phyloP scores from a whole-genome alignment of 1,140 invertebrate genomes.

The Trialeurodes vaporariorum region DNA sequence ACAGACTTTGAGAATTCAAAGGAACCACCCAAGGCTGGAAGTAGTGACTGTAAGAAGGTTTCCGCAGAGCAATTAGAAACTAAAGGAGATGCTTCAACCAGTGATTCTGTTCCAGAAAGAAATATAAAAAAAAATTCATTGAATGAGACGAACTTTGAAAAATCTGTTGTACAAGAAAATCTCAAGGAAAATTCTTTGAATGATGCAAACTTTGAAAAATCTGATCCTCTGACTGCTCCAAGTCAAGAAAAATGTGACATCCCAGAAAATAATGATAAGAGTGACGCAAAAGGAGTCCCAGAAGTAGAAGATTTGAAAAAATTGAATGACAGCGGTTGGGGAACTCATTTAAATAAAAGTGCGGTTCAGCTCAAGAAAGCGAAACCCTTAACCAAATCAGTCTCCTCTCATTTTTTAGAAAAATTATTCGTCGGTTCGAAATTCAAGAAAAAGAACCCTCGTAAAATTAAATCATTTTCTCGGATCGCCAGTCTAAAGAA shows the following conservation, averaged over 20 bases:
- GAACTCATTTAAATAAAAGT: constrained; percentile 41
- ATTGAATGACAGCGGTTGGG: constrained; percentile 39
- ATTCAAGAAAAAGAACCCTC: constrained; percentile 59
- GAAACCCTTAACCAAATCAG: constrained; percentile 31
- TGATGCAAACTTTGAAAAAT: too few relatives aligned
- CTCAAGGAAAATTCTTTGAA: constrained; percentile 24
- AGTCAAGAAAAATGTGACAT: constrained; percentile 7
- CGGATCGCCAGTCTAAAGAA: constrained; percentile 16
- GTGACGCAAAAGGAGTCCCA: constrained; percentile 19
- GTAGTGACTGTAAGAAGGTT: too few relatives aligned
- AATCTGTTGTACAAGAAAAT: constrained; percentile 10
- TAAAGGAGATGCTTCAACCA: too few relatives aligned
- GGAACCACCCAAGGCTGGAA: too few relatives aligned
- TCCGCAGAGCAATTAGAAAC: too few relatives aligned
- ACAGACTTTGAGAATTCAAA: too few relatives aligned
- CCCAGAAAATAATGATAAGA: constrained; percentile 21
- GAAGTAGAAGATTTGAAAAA: constrained; percentile 26
- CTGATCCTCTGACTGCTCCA: constrained; percentile 7
- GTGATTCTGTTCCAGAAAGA: constrained; percentile 16
- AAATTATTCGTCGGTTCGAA: constrained; percentile 55
- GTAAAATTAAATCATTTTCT: constrained; percentile 38
- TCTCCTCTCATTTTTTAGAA: constrained; percentile 43
- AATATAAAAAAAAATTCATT: constrained; percentile 25
- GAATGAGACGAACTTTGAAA: too few relatives aligned
- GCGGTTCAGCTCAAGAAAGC: constrained; percentile 26